Evolutionary conservation across 1,140 invertebrate species (phyloP), one percentile per base, ranked within the genome.

Genomic region (Latrodectus geometricus): DNA sequence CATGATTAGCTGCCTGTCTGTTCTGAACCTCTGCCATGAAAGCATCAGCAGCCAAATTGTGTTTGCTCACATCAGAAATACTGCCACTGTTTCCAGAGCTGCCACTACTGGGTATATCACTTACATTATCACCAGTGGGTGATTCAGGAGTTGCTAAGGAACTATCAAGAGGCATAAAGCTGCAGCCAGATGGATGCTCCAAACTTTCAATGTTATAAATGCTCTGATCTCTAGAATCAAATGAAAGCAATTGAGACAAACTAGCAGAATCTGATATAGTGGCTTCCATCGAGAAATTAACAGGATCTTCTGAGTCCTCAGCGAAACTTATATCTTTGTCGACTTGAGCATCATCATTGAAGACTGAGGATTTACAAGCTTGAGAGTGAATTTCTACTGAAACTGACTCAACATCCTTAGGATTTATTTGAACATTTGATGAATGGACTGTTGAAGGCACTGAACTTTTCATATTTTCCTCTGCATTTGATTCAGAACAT

Each of bases 211-310:
- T 48, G 14, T 72, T 82, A 14, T 21, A 54, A 0, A 61, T 3
- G 74, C 66, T 76, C 54, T 68, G 12, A 35, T 73, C 76, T 68
- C 50, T 69, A 14, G 87, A 81, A 65, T 88, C 81, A 54, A 79
- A 88, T 9, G 88, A 88, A n/a, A 73, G 52, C 12, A 88, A 68
- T 21, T 88, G 88, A 35, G 88, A 88, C 9, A 86, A 17, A 50
- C 76, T 82, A 8, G 76, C 56, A 35, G 88, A 87, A 70, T 88
- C 83, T 9, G 88, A 88, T n/a, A 81, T 50, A n/a, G 88, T 88
- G 20, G 84, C 88, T 70, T 86, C 88, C 77, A 87, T 69, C 14
- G 86, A 87, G 50, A 87, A 70, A 56, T 72, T 73, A 14, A 87
- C 68, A 5, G 48, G 20, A n/a, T 76, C 74, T 48, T 86, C 83